Conservation (phyloP, 1,140 invertebrate species). For the Drosophila repleta region DNA sequence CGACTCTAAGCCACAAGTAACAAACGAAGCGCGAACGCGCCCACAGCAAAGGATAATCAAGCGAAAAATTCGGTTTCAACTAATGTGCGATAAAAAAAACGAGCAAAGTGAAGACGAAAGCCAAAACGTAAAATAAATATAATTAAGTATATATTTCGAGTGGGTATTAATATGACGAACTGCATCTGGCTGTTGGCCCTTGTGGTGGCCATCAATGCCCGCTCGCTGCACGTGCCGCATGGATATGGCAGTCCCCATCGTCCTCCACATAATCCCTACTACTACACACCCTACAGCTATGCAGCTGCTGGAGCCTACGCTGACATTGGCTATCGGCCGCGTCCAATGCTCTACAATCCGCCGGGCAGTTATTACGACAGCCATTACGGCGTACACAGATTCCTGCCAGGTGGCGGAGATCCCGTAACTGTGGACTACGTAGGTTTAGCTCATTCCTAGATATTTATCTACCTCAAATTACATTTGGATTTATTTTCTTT, state of each 20-base stretch:
- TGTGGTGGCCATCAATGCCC: conserved; percentile 31
- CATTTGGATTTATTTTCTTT: not conserved
- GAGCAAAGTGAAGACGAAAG: conserved; percentile 6
- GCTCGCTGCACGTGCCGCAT: conserved; percentile 49
- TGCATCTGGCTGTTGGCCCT: conserved; percentile 58
- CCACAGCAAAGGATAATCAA: conserved; percentile 27
- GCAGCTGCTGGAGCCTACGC: conserved; percentile 39
- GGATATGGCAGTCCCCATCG: conserved; percentile 3
- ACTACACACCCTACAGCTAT: conserved; percentile 44
- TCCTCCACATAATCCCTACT: conserved; percentile 39
- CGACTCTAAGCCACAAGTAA: conserved; percentile 45
- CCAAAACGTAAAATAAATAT: not conserved
- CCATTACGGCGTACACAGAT: conserved; percentile 56
- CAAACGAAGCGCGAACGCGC: conserved; percentile 36
- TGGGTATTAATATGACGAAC: conserved; percentile 39
- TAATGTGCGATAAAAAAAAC: not conserved
- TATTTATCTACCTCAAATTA: no score
- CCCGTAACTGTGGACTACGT: conserved; percentile 76
- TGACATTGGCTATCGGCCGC: conserved; percentile 58
- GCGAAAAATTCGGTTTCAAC: not conserved
- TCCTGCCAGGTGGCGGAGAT: conserved; percentile 79
- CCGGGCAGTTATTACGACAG: conserved; percentile 63
- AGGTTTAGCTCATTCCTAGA: conserved; percentile 23
- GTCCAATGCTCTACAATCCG: conserved; percentile 42
- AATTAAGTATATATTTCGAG: conserved; percentile 1